Conservation (phyloP, 2,113 vertebrate genomes). For the Atlantisia rogersi region DNA sequence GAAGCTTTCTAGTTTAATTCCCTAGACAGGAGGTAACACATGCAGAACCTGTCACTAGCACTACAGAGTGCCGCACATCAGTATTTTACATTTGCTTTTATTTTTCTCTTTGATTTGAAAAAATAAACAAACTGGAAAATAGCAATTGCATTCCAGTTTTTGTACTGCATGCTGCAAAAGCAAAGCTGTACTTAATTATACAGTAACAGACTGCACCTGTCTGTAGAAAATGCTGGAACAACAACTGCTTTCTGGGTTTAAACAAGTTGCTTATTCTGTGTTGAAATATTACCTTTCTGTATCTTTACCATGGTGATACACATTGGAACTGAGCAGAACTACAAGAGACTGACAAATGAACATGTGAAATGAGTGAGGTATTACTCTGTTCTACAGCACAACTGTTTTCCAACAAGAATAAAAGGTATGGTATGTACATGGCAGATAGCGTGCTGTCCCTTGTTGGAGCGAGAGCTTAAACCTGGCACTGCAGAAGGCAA, state of each 20-base stretch:
- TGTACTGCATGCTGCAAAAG: background rate
- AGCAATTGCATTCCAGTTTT: background rate
- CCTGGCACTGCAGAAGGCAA: background rate
- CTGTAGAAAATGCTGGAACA: background rate
- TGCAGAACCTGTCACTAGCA: background rate
- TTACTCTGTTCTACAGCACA: background rate
- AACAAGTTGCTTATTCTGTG: background rate
- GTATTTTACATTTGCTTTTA: background rate
- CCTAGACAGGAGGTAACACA: background rate
- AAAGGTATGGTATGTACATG: background rate
- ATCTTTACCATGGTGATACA: background rate
- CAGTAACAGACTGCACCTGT: background rate
- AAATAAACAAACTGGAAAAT: background rate
- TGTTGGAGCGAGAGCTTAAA: background rate
- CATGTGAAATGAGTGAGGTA: background rate
- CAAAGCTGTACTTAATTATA: background rate
- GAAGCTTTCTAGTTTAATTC: background rate
- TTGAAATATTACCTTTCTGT: background rate
- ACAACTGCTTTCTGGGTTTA: constrained; percentile 28
- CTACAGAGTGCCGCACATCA: background rate
- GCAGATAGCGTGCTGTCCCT: background rate
- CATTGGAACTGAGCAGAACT: background rate
- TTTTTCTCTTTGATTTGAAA: background rate
- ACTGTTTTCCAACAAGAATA: fast-evolving
- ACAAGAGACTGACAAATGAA: background rate